Percentiles rank a stretch among this genome's conserved stretches.
Evolutionary conservation across 1,140 invertebrate species (phyloP).

Genomic region (Pseudomyrmex gracilis): DNA sequence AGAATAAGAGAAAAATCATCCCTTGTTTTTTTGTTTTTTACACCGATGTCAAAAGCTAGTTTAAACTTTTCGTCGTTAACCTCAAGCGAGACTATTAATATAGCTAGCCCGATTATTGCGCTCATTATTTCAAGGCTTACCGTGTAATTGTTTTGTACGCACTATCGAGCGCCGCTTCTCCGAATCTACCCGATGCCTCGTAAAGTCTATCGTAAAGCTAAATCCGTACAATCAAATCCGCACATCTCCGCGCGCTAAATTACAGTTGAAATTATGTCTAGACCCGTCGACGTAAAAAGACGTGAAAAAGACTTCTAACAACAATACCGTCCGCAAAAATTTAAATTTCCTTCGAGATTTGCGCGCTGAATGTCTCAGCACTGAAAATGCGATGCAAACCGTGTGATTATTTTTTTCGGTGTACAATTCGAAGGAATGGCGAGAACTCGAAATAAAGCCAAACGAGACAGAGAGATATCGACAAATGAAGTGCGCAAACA

Average conservation of each 20-base stretch:
- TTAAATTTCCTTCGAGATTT: constrained; percentile 23
- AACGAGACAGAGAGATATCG: not conserved
- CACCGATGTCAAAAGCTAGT: not conserved
- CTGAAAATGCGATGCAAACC: not conserved
- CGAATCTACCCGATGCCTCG: not conserved
- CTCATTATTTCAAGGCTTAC: not conserved
- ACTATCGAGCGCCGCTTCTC: not conserved
- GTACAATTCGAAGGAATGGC: not conserved
- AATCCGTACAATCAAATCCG: not conserved
- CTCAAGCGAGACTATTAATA: too few relatives aligned
- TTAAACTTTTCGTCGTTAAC: not conserved
- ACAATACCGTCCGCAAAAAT: not conserved
- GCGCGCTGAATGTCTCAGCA: not conserved
- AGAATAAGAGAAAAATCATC: too few relatives aligned
- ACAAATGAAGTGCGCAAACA: constrained; percentile 21
- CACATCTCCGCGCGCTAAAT: constrained; percentile 8
- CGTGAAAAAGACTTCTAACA: constrained; percentile 10
- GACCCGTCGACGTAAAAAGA: not conserved
- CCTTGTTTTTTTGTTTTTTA: too few relatives aligned
- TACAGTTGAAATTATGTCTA: constrained; percentile 29
- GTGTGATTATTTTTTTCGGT: not conserved
- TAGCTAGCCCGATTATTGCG: not conserved
- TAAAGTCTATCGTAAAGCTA: not conserved
- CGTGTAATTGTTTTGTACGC: not conserved
- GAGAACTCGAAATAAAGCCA: not conserved